Evolutionary conservation across 2,797 vertebrate genomes (phyloP).

Genomic region (Karalla daura): DNA sequence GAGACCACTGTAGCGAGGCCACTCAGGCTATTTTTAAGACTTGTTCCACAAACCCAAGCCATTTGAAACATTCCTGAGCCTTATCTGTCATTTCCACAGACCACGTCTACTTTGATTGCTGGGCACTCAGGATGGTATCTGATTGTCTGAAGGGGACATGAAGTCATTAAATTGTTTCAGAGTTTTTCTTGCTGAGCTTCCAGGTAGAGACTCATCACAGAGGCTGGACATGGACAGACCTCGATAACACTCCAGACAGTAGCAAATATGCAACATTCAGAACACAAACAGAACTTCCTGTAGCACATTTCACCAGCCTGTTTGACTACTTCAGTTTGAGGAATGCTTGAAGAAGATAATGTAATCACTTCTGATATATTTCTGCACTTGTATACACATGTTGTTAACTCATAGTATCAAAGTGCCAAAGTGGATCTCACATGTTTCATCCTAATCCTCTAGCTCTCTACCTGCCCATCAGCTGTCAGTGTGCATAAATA

Average conservation of each 20-base stretch:
- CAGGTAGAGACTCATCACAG: conserved; percentile 37
- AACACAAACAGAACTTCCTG: not conserved
- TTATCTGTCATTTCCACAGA: conserved; percentile 62
- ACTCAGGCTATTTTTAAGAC: conserved; percentile 54
- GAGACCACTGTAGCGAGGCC: conserved; percentile 20
- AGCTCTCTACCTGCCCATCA: not conserved
- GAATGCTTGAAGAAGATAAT: not conserved
- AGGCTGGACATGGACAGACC: conserved; percentile 2
- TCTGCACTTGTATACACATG: too few species aligned
- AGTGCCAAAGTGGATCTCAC: not conserved
- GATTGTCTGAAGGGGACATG: conserved; percentile 59
- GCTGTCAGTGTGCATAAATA: not conserved
- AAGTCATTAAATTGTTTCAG: conserved; percentile 54
- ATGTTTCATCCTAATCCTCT: not conserved
- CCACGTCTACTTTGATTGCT: conserved; percentile 54
- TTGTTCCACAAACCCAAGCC: conserved; percentile 55
- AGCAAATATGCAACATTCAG: conserved; percentile 9
- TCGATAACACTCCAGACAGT: conserved; percentile 14
- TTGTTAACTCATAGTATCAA: too few species aligned
- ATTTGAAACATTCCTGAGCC: conserved; percentile 64
- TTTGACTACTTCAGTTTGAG: not conserved
- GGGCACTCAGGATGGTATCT: conserved; percentile 48
- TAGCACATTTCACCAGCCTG: not conserved
- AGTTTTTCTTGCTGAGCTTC: conserved; percentile 32
- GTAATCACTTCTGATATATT: not conserved